A percentile compares a stretch with the other conserved stretches of the same genome.
These are phyloP conservation scores for Catharus ustulatus DNA, from an alignment of 2,797 vertebrate genomes.

Conservation along the genomic window DNA sequence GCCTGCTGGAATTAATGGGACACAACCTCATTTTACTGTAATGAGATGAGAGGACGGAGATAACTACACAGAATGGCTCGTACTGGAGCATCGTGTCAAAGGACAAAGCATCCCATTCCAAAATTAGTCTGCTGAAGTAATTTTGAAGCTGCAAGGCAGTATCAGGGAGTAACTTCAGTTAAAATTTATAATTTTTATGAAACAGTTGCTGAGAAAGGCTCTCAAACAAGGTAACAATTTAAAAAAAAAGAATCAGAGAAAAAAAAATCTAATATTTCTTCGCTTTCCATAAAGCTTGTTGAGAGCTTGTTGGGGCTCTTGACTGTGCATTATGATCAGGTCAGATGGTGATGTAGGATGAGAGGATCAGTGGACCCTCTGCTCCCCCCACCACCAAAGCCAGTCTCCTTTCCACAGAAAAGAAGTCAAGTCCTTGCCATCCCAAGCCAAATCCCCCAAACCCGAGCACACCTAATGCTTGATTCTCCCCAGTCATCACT, in stretches of 20 bases:
- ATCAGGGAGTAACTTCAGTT: not conserved
- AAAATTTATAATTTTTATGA: not conserved
- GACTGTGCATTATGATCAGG: not conserved
- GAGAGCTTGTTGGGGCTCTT: not conserved
- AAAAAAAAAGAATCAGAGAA: not conserved
- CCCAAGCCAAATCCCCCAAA: not conserved
- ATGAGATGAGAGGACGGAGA: not conserved
- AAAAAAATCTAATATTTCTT: not conserved
- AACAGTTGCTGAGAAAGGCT: not conserved
- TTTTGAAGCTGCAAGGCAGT: not conserved
- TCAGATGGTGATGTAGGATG: not conserved
- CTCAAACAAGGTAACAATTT: not conserved
- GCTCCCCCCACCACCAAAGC: not conserved
- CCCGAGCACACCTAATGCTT: not conserved
- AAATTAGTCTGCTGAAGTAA: constrained; percentile 8
- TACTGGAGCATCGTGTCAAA: not conserved
- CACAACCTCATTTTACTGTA: not conserved
- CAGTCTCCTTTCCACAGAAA: not conserved
- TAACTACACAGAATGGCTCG: not conserved
- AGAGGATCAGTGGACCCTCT: not conserved
- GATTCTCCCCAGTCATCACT: not conserved
- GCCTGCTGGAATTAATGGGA: constrained; percentile 36
- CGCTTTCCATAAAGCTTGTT: not conserved
- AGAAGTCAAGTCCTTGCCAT: not conserved
- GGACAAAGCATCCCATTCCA: not conserved